Percentiles rank a stretch among this genome's conserved stretches.
Conservation (phyloP, 2,797 vertebrate genomes). For the Aldrovandia affinis region DNA sequence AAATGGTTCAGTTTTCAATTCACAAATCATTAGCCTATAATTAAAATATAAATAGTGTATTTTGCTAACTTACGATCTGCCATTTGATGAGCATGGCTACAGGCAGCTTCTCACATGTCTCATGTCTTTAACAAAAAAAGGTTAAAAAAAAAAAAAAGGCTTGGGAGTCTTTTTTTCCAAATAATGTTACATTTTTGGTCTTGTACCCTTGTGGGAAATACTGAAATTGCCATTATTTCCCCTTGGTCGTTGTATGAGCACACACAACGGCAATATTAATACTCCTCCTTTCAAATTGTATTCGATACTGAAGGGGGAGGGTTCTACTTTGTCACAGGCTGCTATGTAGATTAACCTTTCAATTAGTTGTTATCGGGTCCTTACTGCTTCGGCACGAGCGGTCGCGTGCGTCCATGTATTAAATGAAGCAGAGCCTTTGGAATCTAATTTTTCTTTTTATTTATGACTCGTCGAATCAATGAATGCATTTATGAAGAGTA, state of each 20-base stretch:
- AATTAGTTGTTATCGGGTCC: constrained; percentile 93
- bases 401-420: constrained; percentile 70
- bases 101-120: background rate
- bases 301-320: constrained; percentile 75
- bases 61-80: background rate
- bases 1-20: background rate
- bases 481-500: constrained; percentile 51
- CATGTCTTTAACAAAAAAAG: background rate
- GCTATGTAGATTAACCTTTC: constrained; percentile 95
- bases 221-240: constrained; percentile 47
- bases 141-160: background rate
- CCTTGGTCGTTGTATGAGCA: constrained; percentile 32
- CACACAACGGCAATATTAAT: constrained; percentile 48
- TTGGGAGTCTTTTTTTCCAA: constrained; percentile 31
- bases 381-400: constrained; percentile 76
- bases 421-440: constrained; percentile 59
- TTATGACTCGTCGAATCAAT: constrained; percentile 63
- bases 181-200: constrained; percentile 42
- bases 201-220: constrained; percentile 39
- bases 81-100: background rate
- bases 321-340: constrained; percentile 91
- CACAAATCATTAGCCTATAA: background rate
- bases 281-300: constrained; percentile 45
- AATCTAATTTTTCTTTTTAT: constrained; percentile 55
- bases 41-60: background rate